Conservation (phyloP, 1,140 invertebrate species). For the Macrobrachium nipponense region DNA sequence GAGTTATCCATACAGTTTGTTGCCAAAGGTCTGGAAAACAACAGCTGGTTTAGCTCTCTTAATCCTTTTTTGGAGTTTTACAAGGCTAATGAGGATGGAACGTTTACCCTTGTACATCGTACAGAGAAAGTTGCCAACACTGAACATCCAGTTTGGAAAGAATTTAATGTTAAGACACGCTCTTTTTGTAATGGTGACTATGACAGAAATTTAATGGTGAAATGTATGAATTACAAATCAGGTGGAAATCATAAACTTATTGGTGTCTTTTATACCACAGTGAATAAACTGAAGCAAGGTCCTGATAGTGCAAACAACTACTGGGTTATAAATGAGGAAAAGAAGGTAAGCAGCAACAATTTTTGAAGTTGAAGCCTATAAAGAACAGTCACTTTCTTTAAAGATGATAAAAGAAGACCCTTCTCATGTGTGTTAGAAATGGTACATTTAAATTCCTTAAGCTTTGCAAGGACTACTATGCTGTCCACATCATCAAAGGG, state of each 20-base stretch:
- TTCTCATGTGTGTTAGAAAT: too few species aligned
- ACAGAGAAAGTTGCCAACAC: slow-evolving; percentile 73
- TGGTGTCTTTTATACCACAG: slow-evolving; percentile 69
- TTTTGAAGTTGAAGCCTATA: background rate
- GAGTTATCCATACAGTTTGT: slow-evolving; percentile 71
- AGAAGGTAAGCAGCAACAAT: slow-evolving; percentile 59
- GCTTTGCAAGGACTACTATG: too few species aligned
- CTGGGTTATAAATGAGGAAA: slow-evolving; percentile 64
- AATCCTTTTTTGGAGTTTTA: slow-evolving; percentile 74
- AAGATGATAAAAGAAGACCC: too few species aligned
- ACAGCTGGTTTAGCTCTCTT: slow-evolving; percentile 74
- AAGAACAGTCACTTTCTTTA: too few species aligned
- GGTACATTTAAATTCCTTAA: too few species aligned
- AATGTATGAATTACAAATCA: slow-evolving; percentile 68
- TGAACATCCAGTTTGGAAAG: slow-evolving; percentile 74
- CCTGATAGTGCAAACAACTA: slow-evolving; percentile 64
- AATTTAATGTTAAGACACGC: slow-evolving; percentile 73
- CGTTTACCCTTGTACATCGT: slow-evolving; percentile 69
- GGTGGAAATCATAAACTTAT: slow-evolving; percentile 70
- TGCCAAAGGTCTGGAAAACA: slow-evolving; percentile 68
- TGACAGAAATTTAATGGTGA: slow-evolving; percentile 70
- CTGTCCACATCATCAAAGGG: too few species aligned
- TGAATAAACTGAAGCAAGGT: slow-evolving; percentile 67
- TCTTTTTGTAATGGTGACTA: slow-evolving; percentile 75
- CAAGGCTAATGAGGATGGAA: slow-evolving; percentile 70